These are phyloP conservation scores for Pelochelys cantorii DNA, from an alignment of 2,797 vertebrate genomes.

Conservation along the genomic window DNA sequence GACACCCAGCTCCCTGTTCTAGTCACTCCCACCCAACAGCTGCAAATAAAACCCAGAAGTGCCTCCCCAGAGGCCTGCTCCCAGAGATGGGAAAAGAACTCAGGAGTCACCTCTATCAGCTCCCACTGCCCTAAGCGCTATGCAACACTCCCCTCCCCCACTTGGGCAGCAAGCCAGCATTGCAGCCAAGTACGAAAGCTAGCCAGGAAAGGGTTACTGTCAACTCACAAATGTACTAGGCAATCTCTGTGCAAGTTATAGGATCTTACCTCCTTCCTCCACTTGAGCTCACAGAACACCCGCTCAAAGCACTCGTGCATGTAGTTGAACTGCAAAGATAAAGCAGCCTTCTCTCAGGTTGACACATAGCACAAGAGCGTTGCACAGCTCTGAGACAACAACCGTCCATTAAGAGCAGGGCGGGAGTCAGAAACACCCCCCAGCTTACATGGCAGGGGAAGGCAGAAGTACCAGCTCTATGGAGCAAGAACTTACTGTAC, in stretches of 20 bases:
- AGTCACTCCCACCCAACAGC: neutral
- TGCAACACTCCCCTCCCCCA: accelerated
- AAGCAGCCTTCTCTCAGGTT: neutral
- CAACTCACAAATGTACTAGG: accelerated
- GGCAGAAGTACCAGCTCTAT: neutral
- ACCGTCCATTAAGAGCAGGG: neutral
- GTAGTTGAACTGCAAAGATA: constrained; percentile 92
- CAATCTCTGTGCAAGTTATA: accelerated
- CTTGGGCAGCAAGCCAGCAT: accelerated
- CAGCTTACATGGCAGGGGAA: neutral
- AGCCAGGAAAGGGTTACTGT: accelerated
- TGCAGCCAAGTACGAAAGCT: accelerated
- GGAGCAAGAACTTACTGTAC: neutral
- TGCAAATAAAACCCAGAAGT: neutral
- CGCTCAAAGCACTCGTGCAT: constrained; percentile 99
- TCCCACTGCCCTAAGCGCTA: accelerated
- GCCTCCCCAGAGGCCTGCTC: accelerated
- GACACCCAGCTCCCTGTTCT: neutral
- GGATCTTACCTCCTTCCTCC: constrained; percentile 93
- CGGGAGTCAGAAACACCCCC: accelerated
- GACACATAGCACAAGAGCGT: neutral
- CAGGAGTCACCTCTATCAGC: accelerated
- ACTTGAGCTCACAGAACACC: constrained; percentile 98
- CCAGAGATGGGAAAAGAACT: neutral
- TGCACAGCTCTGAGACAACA: neutral